These are phyloP conservation scores for Glossosoma conforme DNA, from an alignment of 1,140 invertebrate genomes.

Conservation along the genomic window DNA sequence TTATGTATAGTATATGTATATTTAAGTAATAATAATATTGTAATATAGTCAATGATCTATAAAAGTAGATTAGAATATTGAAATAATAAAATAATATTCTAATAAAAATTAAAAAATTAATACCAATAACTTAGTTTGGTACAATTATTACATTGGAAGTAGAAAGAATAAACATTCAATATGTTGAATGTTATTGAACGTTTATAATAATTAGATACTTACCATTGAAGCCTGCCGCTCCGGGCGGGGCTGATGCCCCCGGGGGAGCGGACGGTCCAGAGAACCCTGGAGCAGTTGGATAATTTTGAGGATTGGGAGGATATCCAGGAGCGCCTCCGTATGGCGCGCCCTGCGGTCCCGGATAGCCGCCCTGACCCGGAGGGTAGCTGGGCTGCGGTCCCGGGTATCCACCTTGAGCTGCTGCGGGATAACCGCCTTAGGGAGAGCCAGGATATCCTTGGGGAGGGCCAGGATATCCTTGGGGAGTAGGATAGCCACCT, in stretches of 20 bases:
- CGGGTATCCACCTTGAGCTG: conserved; percentile 10
- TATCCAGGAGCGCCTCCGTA: conserved; percentile 29
- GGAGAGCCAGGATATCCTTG: conserved; percentile 16
- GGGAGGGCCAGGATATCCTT: conserved; percentile 18
- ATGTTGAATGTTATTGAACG: too few relatives aligned
- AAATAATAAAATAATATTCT: too few relatives aligned
- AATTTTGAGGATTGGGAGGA: conserved; percentile 3
- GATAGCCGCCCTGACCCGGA: conserved; percentile 35
- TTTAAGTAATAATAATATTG: too few relatives aligned
- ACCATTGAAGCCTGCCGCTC: conserved; percentile 18
- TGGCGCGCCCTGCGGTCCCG: conserved; percentile 33
- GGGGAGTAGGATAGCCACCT: conserved; percentile 25
- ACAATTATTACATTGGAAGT: too few relatives aligned
- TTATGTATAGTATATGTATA: too few relatives aligned
- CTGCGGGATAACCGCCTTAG: conserved; percentile 10
- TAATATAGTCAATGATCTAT: too few relatives aligned
- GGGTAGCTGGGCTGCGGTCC: conserved; percentile 32
- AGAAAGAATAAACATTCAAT: not conserved
- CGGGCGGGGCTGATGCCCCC: conserved; percentile 14
- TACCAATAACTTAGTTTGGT: too few relatives aligned
- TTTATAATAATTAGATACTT: too few relatives aligned
- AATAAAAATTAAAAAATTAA: too few relatives aligned
- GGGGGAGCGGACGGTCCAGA: not conserved
- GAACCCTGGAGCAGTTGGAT: conserved; percentile 20
- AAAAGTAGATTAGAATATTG: too few relatives aligned